Percentiles rank a stretch among this genome's conserved stretches.
These are phyloP conservation scores for Apodemia duryi DNA, from an alignment of 2,888 invertebrate species.

Conservation along the genomic window DNA sequence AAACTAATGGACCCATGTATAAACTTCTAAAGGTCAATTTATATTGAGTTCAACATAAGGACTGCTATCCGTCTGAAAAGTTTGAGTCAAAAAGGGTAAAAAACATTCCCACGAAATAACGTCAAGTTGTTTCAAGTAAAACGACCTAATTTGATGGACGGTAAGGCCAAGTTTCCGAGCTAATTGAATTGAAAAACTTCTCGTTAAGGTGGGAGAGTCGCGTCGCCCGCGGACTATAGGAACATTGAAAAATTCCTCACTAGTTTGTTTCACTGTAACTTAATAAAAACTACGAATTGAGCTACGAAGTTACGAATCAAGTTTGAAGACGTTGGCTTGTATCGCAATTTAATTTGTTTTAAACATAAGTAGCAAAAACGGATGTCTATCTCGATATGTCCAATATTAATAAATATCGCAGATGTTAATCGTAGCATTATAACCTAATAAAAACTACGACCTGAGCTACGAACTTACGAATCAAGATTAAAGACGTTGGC, in stretches of 20 bases:
- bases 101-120: conserved; percentile 10
- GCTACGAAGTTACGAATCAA: conserved; percentile 53
- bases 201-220: conserved; percentile 53
- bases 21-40: neutral
- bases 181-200: conserved; percentile 66
- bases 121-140: conserved; percentile 33
- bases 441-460: conserved; percentile 45
- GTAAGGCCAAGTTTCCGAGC: conserved; percentile 34
- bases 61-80: conserved; percentile 5
- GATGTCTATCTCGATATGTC: too few relatives aligned
- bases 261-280: conserved; percentile 71
- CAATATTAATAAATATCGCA: too few relatives aligned
- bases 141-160: conserved; percentile 30
- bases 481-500: conserved; percentile 47
- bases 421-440: conserved; percentile 38
- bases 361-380: too few relatives aligned
- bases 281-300: conserved; percentile 33
- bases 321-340: conserved; percentile 39
- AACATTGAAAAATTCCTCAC: conserved; percentile 67
- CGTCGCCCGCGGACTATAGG: conserved; percentile 35
- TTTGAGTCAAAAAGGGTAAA: conserved; percentile 16
- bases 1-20: neutral
- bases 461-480: conserved; percentile 45
- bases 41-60: neutral
- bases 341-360: conserved; percentile 24